A percentile compares a stretch with the other conserved stretches of the same genome.
These are phyloP conservation scores for Oreochromis spilurus DNA, from an alignment of 2,113 vertebrate species.

Conservation along the genomic window DNA sequence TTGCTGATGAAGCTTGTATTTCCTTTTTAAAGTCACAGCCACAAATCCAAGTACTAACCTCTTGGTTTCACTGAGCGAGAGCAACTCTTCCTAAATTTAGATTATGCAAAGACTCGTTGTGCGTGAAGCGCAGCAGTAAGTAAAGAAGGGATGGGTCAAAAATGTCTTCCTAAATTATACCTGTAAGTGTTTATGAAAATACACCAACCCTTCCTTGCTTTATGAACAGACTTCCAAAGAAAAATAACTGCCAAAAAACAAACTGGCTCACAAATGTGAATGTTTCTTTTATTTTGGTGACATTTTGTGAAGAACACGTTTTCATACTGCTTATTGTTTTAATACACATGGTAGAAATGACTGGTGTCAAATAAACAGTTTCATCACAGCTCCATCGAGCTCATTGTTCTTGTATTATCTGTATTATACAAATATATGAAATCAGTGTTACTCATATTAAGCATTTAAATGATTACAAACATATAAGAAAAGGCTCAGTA, in stretches of 20 bases:
- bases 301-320: constrained; percentile 35
- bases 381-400: constrained; percentile 19
- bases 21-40: background rate
- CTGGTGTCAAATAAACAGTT: constrained; percentile 54
- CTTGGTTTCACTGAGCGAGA: constrained; percentile 11
- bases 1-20: constrained; percentile 9
- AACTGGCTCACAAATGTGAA: constrained; percentile 41
- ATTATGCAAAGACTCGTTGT: constrained; percentile 59
- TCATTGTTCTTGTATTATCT: background rate
- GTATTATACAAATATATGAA: background rate
- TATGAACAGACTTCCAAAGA: constrained; percentile 56
- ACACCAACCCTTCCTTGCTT: constrained; percentile 15
- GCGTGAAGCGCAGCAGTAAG: background rate
- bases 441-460: background rate
- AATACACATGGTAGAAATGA: constrained; percentile 19
- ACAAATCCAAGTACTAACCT: constrained; percentile 10
- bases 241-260: constrained; percentile 44
- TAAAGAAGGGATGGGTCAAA: constrained; percentile 5
- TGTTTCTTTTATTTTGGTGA: constrained; percentile 36
- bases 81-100: constrained; percentile 35
- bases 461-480: background rate
- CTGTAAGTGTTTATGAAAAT: constrained; percentile 13
- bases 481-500: background rate
- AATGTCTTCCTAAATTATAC: constrained; percentile 54
- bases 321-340: constrained; percentile 56